Conservation (phyloP, 2,888 invertebrate genomes). For the Nipponacmea schrenckii region DNA sequence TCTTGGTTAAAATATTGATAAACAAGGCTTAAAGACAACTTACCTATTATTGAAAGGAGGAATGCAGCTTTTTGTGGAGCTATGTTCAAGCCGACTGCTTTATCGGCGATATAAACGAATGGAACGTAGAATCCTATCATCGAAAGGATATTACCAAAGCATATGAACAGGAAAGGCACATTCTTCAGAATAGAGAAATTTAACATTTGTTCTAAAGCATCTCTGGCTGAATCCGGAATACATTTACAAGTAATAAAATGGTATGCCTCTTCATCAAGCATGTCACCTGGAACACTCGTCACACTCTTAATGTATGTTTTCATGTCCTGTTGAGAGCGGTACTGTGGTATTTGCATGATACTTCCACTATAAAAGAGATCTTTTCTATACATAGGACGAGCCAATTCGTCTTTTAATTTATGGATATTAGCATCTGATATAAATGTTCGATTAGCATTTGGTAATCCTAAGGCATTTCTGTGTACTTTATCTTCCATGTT, state of each 20-base stretch:
- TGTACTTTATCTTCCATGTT: constrained; percentile 18
- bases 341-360: constrained; percentile 84
- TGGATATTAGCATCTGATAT: constrained; percentile 32
- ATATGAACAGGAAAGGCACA: constrained; percentile 91
- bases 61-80: constrained; percentile 69
- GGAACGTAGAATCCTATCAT: constrained; percentile 65
- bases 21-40: too few species aligned
- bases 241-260: constrained; percentile 37
- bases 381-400: constrained; percentile 87
- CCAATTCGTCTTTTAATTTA: constrained; percentile 47
- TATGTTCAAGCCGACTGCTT: constrained; percentile 53
- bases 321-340: constrained; percentile 89
- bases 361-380: constrained; percentile 98
- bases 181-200: constrained; percentile 87
- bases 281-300: constrained; percentile 78
- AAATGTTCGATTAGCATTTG: constrained; percentile 22
- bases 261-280: constrained; percentile 35
- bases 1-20: too few species aligned
- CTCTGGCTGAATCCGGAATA: constrained; percentile 65
- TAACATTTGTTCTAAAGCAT: constrained; percentile 82
- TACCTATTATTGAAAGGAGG: constrained; percentile 68
- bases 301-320: constrained; percentile 91
- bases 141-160: constrained; percentile 80
- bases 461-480: constrained; percentile 7
- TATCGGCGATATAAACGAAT: constrained; percentile 60